Evolutionary conservation across 2,797 vertebrate species (phyloP), one percentile per base, ranked within the genome.

Genomic region (Pipistrellus nathusii): DNA sequence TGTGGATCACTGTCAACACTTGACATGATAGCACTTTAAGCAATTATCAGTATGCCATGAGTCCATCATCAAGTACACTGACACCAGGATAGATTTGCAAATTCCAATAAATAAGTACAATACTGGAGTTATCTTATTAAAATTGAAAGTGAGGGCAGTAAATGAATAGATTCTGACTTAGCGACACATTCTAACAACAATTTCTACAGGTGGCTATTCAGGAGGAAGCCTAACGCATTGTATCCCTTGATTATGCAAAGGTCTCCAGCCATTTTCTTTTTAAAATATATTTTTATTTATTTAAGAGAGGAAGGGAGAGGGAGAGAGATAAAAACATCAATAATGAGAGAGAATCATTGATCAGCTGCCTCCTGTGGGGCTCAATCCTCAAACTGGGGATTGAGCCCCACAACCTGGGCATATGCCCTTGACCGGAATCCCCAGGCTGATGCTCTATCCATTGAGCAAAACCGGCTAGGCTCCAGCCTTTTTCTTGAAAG

Each of bases 11-110:
- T 55, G 3, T 89, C 6, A 80, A 86, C 2, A 51, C 17, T 82
- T 62, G 14, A 48, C 11, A 57, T 71, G 30, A 64, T 21, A 25
- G 4, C 23, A 21, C 32, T 78, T 89, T 75, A 0, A 4, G 62
- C 83, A 95, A n/a, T 94, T 85, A 48, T 96, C 59, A 55, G 90
- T 73, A 72, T 21, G 53, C 7, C 85, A 38, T 72, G 35, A 84
- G 38, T 95, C 84, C 90, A 14, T 93, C 62, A 64, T 46, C 0
- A 17, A 1, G 15, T 59, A 84, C 89, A 97, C 94, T 86, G 44
- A 71, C 90, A 55, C 92, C 48, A 85, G 17, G 38, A 48, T 51
- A 81, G 91, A 73, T 75, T 32, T 73, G 14, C 82, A 88, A 38
- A 9, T 30, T 88, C 84, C 59, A 92, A 21, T 55, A 66, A 94